These are phyloP conservation scores for Corythornis leucogaster DNA, from an alignment of 2,797 vertebrate species.

Conservation along the genomic window DNA sequence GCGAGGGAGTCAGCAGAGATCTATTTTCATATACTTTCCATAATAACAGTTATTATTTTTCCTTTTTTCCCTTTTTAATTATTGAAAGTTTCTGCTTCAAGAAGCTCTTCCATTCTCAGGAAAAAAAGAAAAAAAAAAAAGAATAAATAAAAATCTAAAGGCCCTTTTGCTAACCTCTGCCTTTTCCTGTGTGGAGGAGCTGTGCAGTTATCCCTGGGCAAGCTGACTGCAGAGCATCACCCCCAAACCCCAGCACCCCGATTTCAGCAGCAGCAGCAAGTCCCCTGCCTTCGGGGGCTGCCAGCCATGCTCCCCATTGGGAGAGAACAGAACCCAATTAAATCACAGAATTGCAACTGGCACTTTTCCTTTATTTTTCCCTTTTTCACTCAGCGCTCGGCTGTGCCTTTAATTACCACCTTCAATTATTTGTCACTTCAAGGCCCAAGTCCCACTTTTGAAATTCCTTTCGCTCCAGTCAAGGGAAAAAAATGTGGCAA, in stretches of 20 bases:
- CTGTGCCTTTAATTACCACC: slow-evolving; percentile 61
- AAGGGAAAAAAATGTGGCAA: neutral
- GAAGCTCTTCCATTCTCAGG: neutral
- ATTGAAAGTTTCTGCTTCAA: slow-evolving; percentile 29
- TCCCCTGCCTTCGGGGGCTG: neutral
- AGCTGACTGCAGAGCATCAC: neutral
- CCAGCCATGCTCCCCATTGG: neutral
- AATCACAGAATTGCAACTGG: slow-evolving; percentile 4
- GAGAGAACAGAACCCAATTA: slow-evolving; percentile 7
- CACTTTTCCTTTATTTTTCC: slow-evolving; percentile 10
- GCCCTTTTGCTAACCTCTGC: slow-evolving; percentile 14
- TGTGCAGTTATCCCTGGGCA: neutral
- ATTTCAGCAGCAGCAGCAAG: slow-evolving; percentile 1
- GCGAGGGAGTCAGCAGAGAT: neutral
- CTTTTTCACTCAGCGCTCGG: neutral
- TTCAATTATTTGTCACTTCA: slow-evolving; percentile 57
- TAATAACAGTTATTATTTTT: neutral
- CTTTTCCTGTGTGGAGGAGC: neutral
- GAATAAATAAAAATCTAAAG: neutral
- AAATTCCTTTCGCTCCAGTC: neutral
- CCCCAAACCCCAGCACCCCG: neutral
- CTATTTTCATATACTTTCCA: neutral
- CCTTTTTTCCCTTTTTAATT: slow-evolving; percentile 8
- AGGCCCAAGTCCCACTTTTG: neutral
- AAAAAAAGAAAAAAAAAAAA: rapidly evolving